phyloP scores from a whole-genome alignment of 2,888 invertebrate genomes.

The Drosophila paranaensis region DNA sequence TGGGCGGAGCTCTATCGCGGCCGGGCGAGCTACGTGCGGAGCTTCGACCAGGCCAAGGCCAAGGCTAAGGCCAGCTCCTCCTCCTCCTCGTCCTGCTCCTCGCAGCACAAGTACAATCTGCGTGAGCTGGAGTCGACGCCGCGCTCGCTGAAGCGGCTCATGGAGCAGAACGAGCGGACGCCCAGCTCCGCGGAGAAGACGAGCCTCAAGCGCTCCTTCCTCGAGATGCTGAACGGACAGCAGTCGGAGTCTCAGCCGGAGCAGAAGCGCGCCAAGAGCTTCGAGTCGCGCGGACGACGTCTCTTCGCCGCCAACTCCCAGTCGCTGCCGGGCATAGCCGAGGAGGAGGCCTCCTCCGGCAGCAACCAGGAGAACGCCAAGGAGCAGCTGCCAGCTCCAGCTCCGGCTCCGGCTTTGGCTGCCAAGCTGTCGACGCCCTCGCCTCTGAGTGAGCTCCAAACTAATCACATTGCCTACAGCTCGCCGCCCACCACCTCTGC shows the following conservation, averaged over 20 bases:
- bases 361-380: constrained; percentile 77
- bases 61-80: constrained; percentile 12
- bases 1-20: constrained; percentile 85
- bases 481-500: constrained; percentile 71
- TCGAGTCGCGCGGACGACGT: constrained; percentile 84
- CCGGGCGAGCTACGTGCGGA: constrained; percentile 84
- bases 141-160: constrained; percentile 85
- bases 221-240: constrained; percentile 75
- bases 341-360: constrained; percentile 57
- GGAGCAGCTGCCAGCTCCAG: constrained; percentile 19
- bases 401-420: neutral
- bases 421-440: constrained; percentile 49
- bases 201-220: constrained; percentile 79
- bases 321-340: constrained; percentile 73
- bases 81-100: constrained; percentile 1
- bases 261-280: constrained; percentile 84
- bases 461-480: constrained; percentile 64
- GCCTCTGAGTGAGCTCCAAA: constrained; percentile 77
- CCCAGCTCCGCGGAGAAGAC: constrained; percentile 81
- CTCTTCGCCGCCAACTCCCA: constrained; percentile 85
- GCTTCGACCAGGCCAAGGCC: constrained; percentile 53
- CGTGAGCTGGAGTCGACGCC: constrained; percentile 86
- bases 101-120: constrained; percentile 75
- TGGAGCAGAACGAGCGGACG: constrained; percentile 83
- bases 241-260: constrained; percentile 34